Percentiles rank a stretch among this genome's conserved stretches.
These are phyloP conservation scores for Ophioderma brevispina DNA, from an alignment of 35 echinoderm and acorn worm genomes.

Conservation along the genomic window DNA sequence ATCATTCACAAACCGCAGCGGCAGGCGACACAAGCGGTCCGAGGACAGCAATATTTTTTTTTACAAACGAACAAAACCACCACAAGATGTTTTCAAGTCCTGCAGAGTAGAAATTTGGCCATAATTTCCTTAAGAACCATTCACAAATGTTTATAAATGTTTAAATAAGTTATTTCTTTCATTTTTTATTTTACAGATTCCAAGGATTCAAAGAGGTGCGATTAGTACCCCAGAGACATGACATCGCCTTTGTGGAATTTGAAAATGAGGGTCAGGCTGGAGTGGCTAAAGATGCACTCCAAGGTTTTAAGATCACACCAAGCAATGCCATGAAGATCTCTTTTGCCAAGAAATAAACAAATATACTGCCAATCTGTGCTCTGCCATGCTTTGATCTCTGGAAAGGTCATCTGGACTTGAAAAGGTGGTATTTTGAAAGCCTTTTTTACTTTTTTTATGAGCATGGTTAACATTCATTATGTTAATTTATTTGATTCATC, in stretches of 20 bases:
- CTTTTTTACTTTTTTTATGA: too few species aligned
- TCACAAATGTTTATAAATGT: too few species aligned
- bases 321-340: slow-evolving; percentile 90
- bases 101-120: too few species aligned
- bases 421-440: not conserved
- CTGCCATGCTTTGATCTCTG: not conserved
- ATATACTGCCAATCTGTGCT: not conserved
- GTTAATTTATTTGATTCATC: too few species aligned
- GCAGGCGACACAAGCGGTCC: too few species aligned
- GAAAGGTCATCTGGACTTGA: not conserved
- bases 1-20: too few species aligned
- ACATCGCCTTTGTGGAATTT: slow-evolving; percentile 99
- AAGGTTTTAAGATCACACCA: slow-evolving; percentile 98
- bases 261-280: slow-evolving; percentile 74
- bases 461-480: too few species aligned
- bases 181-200: slow-evolving; percentile 65
- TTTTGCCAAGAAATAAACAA: slow-evolving; percentile 90
- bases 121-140: too few species aligned
- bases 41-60: too few species aligned
- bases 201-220: slow-evolving; percentile 97
- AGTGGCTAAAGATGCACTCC: slow-evolving; percentile 84
- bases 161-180: too few species aligned
- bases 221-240: slow-evolving; percentile 86
- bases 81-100: too few species aligned
- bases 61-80: too few species aligned